phyloP scores from a whole-genome alignment of 2,888 invertebrate species.

The Himalopsyche anomala region DNA sequence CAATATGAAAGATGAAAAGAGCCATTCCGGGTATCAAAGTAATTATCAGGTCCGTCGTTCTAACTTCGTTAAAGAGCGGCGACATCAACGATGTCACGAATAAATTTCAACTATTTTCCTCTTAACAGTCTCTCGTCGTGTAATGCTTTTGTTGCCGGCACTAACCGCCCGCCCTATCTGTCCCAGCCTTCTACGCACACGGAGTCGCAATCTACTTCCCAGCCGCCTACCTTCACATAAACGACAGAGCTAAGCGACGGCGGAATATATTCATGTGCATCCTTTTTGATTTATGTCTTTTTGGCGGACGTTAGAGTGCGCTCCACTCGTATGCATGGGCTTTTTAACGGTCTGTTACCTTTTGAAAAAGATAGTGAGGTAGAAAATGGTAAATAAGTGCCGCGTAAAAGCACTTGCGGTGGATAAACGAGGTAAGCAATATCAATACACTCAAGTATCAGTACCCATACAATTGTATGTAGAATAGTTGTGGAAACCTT shows the following conservation, averaged over 20 bases:
- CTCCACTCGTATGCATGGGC: not conserved
- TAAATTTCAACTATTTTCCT: not conserved
- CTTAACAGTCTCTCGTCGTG: not conserved
- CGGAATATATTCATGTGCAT: conserved; percentile 63
- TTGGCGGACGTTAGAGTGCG: conserved; percentile 54
- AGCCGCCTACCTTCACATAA: conserved; percentile 14
- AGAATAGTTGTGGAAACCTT: too few relatives aligned
- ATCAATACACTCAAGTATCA: too few relatives aligned
- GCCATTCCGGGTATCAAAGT: too few relatives aligned
- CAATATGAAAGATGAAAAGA: too few relatives aligned
- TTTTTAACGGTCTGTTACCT: conserved; percentile 30
- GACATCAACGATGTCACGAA: not conserved
- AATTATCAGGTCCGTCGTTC: too few relatives aligned
- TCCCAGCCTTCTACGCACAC: not conserved
- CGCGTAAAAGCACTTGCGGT: not conserved
- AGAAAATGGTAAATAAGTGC: conserved; percentile 34
- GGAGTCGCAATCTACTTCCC: conserved; percentile 50
- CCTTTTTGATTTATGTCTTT: conserved; percentile 61
- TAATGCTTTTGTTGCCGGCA: not conserved
- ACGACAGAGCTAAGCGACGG: not conserved
- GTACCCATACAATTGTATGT: too few relatives aligned
- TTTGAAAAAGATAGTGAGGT: conserved; percentile 26
- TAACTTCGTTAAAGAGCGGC: not conserved
- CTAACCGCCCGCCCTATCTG: not conserved
- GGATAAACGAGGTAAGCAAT: not conserved